Evolutionary conservation across 1,140 invertebrate species (phyloP).

Genomic region (Papilio glaucus): DNA sequence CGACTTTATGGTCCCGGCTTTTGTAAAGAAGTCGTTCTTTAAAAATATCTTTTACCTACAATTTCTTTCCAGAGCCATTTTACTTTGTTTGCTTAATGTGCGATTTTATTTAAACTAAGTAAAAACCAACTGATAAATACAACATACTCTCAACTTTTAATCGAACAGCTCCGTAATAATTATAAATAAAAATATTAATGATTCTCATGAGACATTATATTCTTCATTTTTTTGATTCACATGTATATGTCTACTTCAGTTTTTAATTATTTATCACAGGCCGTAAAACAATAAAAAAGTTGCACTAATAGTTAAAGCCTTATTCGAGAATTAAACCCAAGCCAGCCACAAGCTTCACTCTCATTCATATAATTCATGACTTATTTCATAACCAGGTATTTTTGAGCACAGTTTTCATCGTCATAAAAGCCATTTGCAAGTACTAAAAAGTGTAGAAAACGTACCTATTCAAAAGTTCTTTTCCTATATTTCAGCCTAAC

Average conservation of each 20-base stretch:
- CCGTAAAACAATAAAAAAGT: not conserved
- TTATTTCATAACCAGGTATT: constrained; percentile 12
- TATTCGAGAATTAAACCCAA: not conserved
- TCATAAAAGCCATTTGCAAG: constrained; percentile 6
- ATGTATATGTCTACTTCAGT: not conserved
- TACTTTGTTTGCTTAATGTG: no score
- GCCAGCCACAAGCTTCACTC: not conserved
- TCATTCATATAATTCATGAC: constrained; percentile 4
- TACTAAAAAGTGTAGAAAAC: constrained; percentile 11
- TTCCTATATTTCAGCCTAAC: not conserved
- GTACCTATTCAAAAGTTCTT: constrained; percentile 9
- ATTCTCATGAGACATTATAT: no score
- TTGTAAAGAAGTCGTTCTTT: no score
- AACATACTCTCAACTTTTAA: no score
- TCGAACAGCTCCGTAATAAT: no score
- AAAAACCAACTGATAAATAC: no score
- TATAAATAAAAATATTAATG: no score
- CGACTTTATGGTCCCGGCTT: not conserved
- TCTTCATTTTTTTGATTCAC: no score
- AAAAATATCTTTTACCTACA: no score
- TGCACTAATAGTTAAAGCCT: not conserved
- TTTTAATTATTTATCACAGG: not conserved
- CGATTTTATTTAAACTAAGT: no score
- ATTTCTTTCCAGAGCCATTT: no score
- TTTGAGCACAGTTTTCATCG: constrained; percentile 8